Conservation (phyloP, 1,140 invertebrate species). For the Drosophila fuyamai region DNA sequence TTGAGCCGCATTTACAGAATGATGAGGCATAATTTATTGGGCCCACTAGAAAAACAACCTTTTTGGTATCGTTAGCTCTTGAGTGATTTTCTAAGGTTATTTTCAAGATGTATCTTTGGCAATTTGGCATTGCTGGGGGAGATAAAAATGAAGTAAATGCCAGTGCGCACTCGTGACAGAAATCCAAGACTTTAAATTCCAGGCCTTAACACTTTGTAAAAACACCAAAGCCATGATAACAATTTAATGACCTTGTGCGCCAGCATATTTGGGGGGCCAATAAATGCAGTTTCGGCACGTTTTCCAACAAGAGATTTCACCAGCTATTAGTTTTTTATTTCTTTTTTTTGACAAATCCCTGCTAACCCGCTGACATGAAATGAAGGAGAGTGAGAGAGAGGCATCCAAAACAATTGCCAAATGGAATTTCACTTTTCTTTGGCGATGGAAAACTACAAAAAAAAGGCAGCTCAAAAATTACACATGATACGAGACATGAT, state of each 20-base stretch:
- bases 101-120: constrained; percentile 11
- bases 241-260: constrained; percentile 51
- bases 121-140: not conserved
- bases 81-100: constrained; percentile 3
- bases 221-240: constrained; percentile 11
- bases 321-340: constrained; percentile 18
- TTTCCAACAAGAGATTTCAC: constrained; percentile 57
- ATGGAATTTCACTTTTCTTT: constrained; percentile 74
- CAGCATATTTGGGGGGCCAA: constrained; percentile 35
- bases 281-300: constrained; percentile 55
- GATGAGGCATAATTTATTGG: constrained; percentile 30
- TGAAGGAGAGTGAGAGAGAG: constrained; percentile 24
- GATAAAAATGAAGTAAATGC: constrained; percentile 2
- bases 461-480: constrained; percentile 37
- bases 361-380: constrained; percentile 77
- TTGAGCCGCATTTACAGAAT: not conserved
- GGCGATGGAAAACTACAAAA: constrained; percentile 60
- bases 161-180: constrained; percentile 19
- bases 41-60: not conserved
- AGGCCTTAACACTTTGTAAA: constrained; percentile 22
- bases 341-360: constrained; percentile 65
- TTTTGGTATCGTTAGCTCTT: constrained; percentile 7
- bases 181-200: constrained; percentile 12
- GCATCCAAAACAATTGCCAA: constrained; percentile 36
- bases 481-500: constrained; percentile 60